These are phyloP conservation scores for Tauraco erythrolophus DNA, from an alignment of 2,113 vertebrate genomes.

Conservation along the genomic window DNA sequence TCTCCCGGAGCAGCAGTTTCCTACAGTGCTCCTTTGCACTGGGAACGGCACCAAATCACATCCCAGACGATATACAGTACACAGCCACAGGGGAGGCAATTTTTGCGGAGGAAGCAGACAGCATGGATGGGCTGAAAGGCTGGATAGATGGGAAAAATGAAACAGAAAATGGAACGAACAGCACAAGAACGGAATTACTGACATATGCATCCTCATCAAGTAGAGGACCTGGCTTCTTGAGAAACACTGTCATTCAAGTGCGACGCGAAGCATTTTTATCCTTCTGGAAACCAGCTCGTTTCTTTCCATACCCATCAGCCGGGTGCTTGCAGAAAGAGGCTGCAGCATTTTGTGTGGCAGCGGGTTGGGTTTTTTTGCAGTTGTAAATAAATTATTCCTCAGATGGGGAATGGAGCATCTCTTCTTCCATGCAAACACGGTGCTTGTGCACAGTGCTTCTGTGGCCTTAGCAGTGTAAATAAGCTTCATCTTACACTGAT, in stretches of 20 bases:
- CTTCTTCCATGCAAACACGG: constrained; percentile 24
- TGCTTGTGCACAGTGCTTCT: neutral
- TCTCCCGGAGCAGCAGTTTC: neutral
- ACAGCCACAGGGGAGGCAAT: neutral
- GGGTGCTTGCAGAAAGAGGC: constrained; percentile 19
- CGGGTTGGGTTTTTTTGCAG: neutral
- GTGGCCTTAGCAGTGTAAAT: neutral
- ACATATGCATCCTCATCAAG: neutral
- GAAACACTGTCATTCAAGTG: neutral
- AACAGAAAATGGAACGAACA: neutral
- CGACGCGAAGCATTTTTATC: neutral
- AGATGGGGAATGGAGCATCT: neutral
- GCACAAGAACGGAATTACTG: neutral
- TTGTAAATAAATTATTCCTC: neutral
- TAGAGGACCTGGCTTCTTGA: neutral
- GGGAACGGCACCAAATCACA: neutral
- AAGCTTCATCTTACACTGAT: neutral
- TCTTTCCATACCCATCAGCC: neutral
- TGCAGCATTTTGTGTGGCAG: constrained; percentile 20
- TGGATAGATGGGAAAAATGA: neutral
- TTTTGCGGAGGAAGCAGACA: neutral
- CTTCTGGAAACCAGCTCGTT: neutral
- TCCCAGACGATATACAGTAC: neutral
- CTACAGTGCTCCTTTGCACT: neutral
- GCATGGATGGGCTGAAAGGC: neutral